These are phyloP conservation scores for Lasioglossum figueresi DNA, from an alignment of 2,888 invertebrate species.

Conservation along the genomic window DNA sequence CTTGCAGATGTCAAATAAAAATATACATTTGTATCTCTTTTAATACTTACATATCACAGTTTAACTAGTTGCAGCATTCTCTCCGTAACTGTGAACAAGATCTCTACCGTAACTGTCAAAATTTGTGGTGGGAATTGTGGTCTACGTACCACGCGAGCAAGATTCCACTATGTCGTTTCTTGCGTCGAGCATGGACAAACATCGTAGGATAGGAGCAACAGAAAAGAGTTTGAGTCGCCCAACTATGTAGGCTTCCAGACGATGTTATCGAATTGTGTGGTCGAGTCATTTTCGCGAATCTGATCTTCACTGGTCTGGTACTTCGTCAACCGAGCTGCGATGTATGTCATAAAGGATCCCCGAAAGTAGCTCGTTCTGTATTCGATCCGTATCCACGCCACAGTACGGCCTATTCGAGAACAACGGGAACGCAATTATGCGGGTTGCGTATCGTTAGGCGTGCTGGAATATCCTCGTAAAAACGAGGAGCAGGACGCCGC, in stretches of 20 bases:
- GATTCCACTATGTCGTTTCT: not conserved
- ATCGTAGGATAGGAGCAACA: constrained; percentile 12
- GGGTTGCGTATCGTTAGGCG: constrained; percentile 24
- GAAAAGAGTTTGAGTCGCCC: constrained; percentile 73
- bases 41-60: too few relatives aligned
- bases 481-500: constrained; percentile 14
- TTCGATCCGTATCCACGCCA: constrained; percentile 39
- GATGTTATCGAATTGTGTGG: constrained; percentile 53
- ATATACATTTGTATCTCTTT: too few relatives aligned
- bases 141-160: too few relatives aligned
- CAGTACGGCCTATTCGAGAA: constrained; percentile 25
- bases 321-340: constrained; percentile 41
- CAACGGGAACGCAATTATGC: constrained; percentile 40
- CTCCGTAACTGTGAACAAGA: too few relatives aligned
- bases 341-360: constrained; percentile 36
- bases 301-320: constrained; percentile 11
- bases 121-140: too few relatives aligned
- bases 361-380: constrained; percentile 27
- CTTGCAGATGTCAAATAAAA: too few relatives aligned
- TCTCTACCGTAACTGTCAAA: too few relatives aligned
- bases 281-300: constrained; percentile 25
- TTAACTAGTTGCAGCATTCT: too few relatives aligned
- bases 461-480: constrained; percentile 43
- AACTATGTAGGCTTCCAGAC: constrained; percentile 53
- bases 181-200: not conserved